phyloP scores from a whole-genome alignment of 2,113 vertebrate genomes.

The Oryzias celebensis region DNA sequence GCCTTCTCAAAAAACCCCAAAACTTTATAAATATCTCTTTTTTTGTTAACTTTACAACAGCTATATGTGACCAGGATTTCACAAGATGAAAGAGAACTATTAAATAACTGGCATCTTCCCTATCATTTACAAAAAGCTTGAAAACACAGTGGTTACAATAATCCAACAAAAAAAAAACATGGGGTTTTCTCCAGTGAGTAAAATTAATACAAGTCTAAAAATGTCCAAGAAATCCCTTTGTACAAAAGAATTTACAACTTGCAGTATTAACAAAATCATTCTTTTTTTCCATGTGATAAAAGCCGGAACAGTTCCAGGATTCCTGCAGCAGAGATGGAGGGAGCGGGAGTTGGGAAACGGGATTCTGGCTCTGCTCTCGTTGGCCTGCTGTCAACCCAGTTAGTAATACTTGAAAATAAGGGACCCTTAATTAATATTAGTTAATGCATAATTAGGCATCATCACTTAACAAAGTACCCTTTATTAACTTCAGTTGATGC shows the following conservation, averaged over 20 bases:
- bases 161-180: slow-evolving; percentile 72
- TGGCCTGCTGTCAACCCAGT: slow-evolving; percentile 41
- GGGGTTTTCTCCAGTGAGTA: slow-evolving; percentile 89
- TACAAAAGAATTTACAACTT: slow-evolving; percentile 84
- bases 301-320: slow-evolving; percentile 78
- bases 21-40: slow-evolving; percentile 83
- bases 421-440: no score
- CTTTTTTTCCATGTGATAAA: slow-evolving; percentile 66
- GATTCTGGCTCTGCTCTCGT: slow-evolving; percentile 46
- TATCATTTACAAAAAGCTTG: slow-evolving; percentile 76
- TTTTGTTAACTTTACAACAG: slow-evolving; percentile 84
- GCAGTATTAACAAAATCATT: slow-evolving; percentile 77
- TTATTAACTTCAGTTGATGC: no score
- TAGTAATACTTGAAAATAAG: no score
- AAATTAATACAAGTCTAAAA: slow-evolving; percentile 83
- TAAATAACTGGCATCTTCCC: slow-evolving; percentile 82
- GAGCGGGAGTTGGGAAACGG: slow-evolving; percentile 54
- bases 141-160: slow-evolving; percentile 95
- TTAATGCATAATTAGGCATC: no score
- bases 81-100: slow-evolving; percentile 77
- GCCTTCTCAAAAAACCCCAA: slow-evolving; percentile 7
- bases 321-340: slow-evolving; percentile 65
- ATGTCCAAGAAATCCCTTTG: slow-evolving; percentile 78
- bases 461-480: no score
- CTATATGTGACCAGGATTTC: slow-evolving; percentile 75